Percentiles rank a stretch among this genome's conserved stretches.
These are phyloP conservation scores for Chironomus tepperi DNA, from an alignment of 1,140 invertebrate genomes.

Conservation along the genomic window DNA sequence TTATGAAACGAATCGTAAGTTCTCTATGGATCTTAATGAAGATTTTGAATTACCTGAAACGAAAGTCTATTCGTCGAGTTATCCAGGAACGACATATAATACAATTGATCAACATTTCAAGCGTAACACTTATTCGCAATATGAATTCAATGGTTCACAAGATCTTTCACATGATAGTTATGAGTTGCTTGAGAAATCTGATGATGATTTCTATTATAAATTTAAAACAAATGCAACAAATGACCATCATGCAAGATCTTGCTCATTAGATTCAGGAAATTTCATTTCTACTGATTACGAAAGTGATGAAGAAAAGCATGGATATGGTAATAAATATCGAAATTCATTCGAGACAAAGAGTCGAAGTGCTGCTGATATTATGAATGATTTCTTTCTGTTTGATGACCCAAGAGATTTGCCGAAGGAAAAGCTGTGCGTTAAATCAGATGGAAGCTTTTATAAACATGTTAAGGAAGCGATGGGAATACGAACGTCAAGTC, in stretches of 20 bases:
- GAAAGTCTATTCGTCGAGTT: slow-evolving; percentile 73
- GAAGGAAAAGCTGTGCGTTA: slow-evolving; percentile 53
- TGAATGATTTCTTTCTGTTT: slow-evolving; percentile 51
- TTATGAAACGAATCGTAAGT: slow-evolving; percentile 40
- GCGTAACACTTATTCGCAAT: slow-evolving; percentile 48
- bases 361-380: slow-evolving; percentile 45
- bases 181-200: slow-evolving; percentile 68
- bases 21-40: slow-evolving; percentile 38
- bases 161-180: slow-evolving; percentile 84
- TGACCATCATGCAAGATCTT: slow-evolving; percentile 46
- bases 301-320: slow-evolving; percentile 44
- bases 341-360: slow-evolving; percentile 43
- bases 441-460: slow-evolving; percentile 58
- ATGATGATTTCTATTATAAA: slow-evolving; percentile 49
- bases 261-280: slow-evolving; percentile 59
- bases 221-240: slow-evolving; percentile 33
- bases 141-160: slow-evolving; percentile 59
- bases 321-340: slow-evolving; percentile 39
- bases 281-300: slow-evolving; percentile 58
- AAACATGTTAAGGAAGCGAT: slow-evolving; percentile 52
- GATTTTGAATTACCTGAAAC: slow-evolving; percentile 35
- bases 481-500: slow-evolving; percentile 52
- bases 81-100: slow-evolving; percentile 64
- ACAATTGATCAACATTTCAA: slow-evolving; percentile 43
- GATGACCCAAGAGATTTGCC: slow-evolving; percentile 58